phyloP scores from a whole-genome alignment of 2,113 vertebrate genomes.

The Paracanthobrama guichenoti region DNA sequence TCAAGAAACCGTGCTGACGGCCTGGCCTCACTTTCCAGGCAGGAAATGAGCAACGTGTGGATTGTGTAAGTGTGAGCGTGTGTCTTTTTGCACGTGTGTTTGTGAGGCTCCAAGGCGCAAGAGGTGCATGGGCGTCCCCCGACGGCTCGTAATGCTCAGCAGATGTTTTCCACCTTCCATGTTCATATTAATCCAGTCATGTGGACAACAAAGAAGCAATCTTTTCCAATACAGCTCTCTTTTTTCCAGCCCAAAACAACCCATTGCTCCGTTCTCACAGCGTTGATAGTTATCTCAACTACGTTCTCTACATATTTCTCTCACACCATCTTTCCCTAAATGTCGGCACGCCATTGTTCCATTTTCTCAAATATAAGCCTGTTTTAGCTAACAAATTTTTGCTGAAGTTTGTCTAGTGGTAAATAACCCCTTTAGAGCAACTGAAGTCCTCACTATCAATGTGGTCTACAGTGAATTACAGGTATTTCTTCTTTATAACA shows the following conservation, averaged over 20 bases:
- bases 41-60: slow-evolving; percentile 57
- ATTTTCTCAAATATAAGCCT: slow-evolving; percentile 11
- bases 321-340: neutral
- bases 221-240: slow-evolving; percentile 50
- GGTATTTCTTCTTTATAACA: slow-evolving; percentile 24
- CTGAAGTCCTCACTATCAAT: neutral
- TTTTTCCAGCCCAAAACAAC: slow-evolving; percentile 20
- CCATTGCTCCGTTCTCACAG: slow-evolving; percentile 17
- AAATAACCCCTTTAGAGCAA: slow-evolving; percentile 32
- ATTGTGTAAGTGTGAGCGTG: slow-evolving; percentile 31
- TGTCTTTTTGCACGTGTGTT: slow-evolving; percentile 31
- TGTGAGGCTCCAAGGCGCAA: slow-evolving; percentile 37
- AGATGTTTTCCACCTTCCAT: slow-evolving; percentile 62
- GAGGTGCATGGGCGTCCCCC: slow-evolving; percentile 53
- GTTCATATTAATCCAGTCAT: slow-evolving; percentile 56
- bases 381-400: neutral
- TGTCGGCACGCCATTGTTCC: slow-evolving; percentile 7
- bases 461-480: neutral
- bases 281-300: slow-evolving; percentile 37
- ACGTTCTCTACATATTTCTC: neutral
- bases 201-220: slow-evolving; percentile 43
- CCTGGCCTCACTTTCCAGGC: slow-evolving; percentile 24
- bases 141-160: slow-evolving; percentile 54
- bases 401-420: neutral
- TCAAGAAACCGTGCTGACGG: slow-evolving; percentile 37